Evolutionary conservation across 2,113 vertebrate genomes (phyloP).

Genomic region (Pygoscelis antarcticus): DNA sequence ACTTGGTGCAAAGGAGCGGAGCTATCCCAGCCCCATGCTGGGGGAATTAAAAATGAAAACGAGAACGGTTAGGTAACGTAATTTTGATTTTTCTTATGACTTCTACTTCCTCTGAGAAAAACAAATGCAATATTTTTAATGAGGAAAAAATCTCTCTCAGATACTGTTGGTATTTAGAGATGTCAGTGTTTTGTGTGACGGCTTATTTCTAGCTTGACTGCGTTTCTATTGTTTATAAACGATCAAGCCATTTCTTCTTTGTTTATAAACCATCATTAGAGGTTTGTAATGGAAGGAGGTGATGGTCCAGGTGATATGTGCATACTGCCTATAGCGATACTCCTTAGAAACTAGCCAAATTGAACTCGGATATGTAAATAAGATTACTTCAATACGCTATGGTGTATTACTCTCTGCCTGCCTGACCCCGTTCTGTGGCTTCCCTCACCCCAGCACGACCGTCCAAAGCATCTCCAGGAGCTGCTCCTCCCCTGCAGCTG

Average conservation of each 20-base stretch:
- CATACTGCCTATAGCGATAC: neutral
- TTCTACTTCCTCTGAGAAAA: constrained; percentile 33
- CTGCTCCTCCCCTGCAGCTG: neutral
- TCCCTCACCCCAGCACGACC: neutral
- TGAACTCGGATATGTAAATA: neutral
- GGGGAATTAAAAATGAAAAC: constrained; percentile 50
- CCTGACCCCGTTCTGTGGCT: neutral
- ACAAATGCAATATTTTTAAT: constrained; percentile 1
- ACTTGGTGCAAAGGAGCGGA: neutral
- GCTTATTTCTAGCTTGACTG: neutral
- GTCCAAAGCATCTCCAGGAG: neutral
- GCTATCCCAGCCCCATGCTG: neutral
- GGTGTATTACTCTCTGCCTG: neutral
- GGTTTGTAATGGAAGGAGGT: neutral
- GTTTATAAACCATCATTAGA: constrained; percentile 26
- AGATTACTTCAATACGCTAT: neutral
- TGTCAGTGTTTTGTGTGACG: constrained; percentile 10
- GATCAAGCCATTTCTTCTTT: neutral
- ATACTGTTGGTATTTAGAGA: neutral
- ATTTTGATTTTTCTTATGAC: constrained; percentile 12
- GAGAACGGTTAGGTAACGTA: neutral
- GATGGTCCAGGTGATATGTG: neutral
- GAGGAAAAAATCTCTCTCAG: neutral
- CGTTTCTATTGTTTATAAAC: constrained; percentile 18
- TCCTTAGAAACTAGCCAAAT: neutral